Evolutionary conservation across 2,797 vertebrate species (phyloP).

Genomic region (Taeniopygia guttata): DNA sequence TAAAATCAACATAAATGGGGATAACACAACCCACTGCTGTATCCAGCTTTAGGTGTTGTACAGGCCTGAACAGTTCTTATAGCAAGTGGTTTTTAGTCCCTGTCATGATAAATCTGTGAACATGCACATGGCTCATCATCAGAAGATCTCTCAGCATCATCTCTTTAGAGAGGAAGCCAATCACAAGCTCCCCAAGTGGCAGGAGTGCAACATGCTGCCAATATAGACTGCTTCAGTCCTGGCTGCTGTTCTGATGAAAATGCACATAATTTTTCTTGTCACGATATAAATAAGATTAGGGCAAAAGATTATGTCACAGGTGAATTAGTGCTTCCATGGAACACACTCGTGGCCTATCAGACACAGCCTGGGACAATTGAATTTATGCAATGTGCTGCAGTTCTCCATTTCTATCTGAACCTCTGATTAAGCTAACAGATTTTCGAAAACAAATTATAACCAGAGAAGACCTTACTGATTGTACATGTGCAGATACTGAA

Average conservation of each 20-base stretch:
- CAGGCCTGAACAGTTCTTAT: not conserved
- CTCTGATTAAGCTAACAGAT: not conserved
- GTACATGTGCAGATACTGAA: not conserved
- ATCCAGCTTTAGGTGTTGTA: not conserved
- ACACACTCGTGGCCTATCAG: not conserved
- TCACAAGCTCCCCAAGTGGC: not conserved
- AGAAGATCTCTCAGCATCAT: not conserved
- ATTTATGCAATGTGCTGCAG: not conserved
- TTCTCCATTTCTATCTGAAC: slow-evolving; percentile 2
- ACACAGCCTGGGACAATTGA: not conserved
- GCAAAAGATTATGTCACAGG: not conserved
- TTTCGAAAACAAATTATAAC: slow-evolving; percentile 5
- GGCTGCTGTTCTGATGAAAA: not conserved
- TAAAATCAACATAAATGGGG: not conserved
- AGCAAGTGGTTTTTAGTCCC: not conserved
- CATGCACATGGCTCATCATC: not conserved
- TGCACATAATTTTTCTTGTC: not conserved
- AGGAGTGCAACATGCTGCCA: not conserved
- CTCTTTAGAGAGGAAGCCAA: not conserved
- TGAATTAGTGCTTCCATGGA: not conserved
- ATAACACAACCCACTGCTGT: not conserved
- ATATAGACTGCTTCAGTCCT: not conserved
- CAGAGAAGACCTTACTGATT: not conserved
- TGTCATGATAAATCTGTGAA: not conserved
- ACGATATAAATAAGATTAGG: not conserved